A percentile compares a stretch with the other conserved stretches of the same genome.
Conservation (phyloP, 1,140 invertebrate genomes). For the Odontomachus brunneus region DNA sequence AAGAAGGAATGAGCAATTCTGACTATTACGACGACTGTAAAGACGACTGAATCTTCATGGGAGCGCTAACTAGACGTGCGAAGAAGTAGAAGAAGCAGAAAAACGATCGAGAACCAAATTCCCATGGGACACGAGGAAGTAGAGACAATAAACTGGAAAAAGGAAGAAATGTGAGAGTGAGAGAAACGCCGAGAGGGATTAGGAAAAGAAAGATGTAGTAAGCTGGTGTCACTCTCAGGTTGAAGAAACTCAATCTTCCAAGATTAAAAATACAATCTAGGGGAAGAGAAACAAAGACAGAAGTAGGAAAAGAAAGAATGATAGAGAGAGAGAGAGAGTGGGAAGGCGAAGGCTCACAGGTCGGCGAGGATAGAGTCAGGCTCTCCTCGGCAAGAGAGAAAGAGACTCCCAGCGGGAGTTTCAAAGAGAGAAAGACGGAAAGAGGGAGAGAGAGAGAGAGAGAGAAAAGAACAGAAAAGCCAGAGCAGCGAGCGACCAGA, state of each 20-base stretch:
- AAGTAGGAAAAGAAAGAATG: neutral
- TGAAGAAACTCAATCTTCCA: constrained; percentile 48
- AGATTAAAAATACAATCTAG: constrained; percentile 50
- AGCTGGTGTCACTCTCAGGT: constrained; percentile 33
- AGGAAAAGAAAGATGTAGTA: constrained; percentile 38
- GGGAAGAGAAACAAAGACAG: constrained; percentile 16
- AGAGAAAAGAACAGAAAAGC: constrained; percentile 25
- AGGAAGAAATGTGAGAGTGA: neutral
- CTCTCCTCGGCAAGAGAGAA: constrained; percentile 13
- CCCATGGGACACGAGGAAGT: neutral
- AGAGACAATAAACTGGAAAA: constrained; percentile 2
- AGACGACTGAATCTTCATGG: neutral
- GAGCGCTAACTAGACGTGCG: neutral
- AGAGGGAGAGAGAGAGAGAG: constrained; percentile 23
- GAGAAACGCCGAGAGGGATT: neutral
- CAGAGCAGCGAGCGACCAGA: constrained; percentile 23
- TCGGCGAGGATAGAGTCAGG: constrained; percentile 20
- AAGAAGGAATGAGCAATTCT: constrained; percentile 13
- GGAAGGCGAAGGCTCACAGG: constrained; percentile 16
- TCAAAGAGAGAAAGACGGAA: constrained; percentile 47
- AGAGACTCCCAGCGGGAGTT: constrained; percentile 29
- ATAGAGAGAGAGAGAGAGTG: constrained; percentile 30
- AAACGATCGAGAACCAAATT: constrained; percentile 37
- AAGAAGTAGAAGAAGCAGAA: neutral
- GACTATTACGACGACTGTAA: neutral